Evolutionary conservation across 1,140 invertebrate species (phyloP).

Genomic region (Chlorops oryzae): DNA sequence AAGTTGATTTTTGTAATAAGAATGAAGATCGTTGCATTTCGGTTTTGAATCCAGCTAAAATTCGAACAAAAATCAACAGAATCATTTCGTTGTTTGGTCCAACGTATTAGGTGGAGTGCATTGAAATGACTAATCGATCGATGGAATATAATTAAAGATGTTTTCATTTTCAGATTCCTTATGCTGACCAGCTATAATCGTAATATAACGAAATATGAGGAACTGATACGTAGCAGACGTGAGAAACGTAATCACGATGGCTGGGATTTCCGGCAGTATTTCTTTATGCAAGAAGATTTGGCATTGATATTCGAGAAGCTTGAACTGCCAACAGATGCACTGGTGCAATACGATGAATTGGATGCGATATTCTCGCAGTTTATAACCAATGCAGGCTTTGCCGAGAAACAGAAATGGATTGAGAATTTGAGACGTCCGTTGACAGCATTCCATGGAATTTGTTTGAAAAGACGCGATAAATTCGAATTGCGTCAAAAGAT

Average conservation of each 20-base stretch:
- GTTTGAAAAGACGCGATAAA: conserved; percentile 62
- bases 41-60: conserved; percentile 82
- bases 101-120: conserved; percentile 62
- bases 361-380: conserved; percentile 96
- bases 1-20: conserved; percentile 87
- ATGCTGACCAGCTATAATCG: conserved; percentile 83
- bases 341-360: conserved; percentile 95
- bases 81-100: conserved; percentile 80
- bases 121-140: too few species aligned
- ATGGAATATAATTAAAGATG: too few species aligned
- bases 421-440: conserved; percentile 67
- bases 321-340: conserved; percentile 85
- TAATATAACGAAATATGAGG: conserved; percentile 80
- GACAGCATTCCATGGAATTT: conserved; percentile 76
- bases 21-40: conserved; percentile 84
- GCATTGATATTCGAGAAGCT: conserved; percentile 93
- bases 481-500: conserved; percentile 65
- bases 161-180: conserved; percentile 55
- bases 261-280: conserved; percentile 94
- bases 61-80: conserved; percentile 81
- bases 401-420: conserved; percentile 77
- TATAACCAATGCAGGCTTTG: conserved; percentile 83
- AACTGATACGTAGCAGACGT: conserved; percentile 80
- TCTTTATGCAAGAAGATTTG: conserved; percentile 89
- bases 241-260: conserved; percentile 83